Conservation (phyloP, 2,888 invertebrate genomes). For the Agrochola lychnidis region DNA sequence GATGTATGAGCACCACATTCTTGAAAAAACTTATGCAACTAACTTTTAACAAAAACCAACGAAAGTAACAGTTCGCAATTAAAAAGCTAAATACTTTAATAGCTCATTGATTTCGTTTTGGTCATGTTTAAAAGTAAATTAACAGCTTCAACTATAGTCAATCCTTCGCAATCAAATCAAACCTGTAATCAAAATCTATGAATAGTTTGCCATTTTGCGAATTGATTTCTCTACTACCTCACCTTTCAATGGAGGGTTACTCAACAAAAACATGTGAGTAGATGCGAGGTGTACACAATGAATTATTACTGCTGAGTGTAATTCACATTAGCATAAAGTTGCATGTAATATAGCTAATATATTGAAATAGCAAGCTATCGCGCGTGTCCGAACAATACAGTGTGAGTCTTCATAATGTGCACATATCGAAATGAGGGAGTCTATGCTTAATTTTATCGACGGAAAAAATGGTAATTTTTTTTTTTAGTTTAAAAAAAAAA, state of each 20-base stretch:
- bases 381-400: conserved; percentile 66
- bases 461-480: too few species aligned
- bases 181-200: conserved; percentile 45
- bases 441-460: too few species aligned
- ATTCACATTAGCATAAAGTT: conserved; percentile 60
- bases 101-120: conserved; percentile 17
- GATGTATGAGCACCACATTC: conserved; percentile 40
- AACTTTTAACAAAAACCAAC: not conserved
- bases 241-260: conserved; percentile 45
- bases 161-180: conserved; percentile 29
- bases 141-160: conserved; percentile 5
- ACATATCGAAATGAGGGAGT: too few species aligned
- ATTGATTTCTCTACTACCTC: conserved; percentile 52
- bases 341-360: conserved; percentile 45
- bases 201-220: conserved; percentile 41
- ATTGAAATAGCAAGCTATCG: conserved; percentile 49
- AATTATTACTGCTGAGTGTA: conserved; percentile 45
- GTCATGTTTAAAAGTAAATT: conserved; percentile 1
- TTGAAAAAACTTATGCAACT: conserved; percentile 27
- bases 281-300: conserved; percentile 32
- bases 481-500: too few species aligned
- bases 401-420: too few species aligned
- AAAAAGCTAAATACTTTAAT: not conserved
- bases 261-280: conserved; percentile 23
- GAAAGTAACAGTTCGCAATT: not conserved